Conservation (phyloP, 2,888 invertebrate species). For the Aphidoletes aphidimyza region DNA sequence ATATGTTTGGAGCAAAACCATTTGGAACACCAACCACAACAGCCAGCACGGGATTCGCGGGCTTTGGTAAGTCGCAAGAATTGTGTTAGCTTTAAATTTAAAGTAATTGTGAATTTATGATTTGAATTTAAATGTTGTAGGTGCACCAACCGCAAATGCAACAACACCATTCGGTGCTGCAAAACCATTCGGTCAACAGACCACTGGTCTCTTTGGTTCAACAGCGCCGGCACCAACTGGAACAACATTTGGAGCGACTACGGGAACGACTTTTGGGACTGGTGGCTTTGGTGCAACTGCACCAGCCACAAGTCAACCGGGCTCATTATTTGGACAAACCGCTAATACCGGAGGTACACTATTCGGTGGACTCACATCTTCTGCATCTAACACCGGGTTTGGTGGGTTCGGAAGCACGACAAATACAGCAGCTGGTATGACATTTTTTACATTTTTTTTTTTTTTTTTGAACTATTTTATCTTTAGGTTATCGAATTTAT, state of each 20-base stretch:
- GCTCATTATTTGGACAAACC: constrained; percentile 71
- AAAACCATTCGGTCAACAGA: constrained; percentile 69
- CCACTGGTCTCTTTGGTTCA: constrained; percentile 71
- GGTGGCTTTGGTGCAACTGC: constrained; percentile 64
- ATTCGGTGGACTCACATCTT: constrained; percentile 60
- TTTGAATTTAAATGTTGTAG: background rate
- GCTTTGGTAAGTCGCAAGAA: background rate
- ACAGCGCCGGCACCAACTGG: constrained; percentile 70
- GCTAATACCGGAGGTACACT: constrained; percentile 65
- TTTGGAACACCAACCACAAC: constrained; percentile 60
- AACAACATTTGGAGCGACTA: constrained; percentile 65
- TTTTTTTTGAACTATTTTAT: too few relatives aligned
- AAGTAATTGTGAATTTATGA: background rate
- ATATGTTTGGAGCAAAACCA: constrained; percentile 60
- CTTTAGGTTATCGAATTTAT: too few relatives aligned
- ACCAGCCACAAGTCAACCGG: constrained; percentile 63
- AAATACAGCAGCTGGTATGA: constrained; percentile 64
- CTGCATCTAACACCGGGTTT: constrained; percentile 63
- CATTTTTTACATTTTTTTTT: too few relatives aligned
- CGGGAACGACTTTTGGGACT: constrained; percentile 64
- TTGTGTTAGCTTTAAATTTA: background rate
- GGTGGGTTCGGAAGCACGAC: constrained; percentile 63
- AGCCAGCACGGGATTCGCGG: background rate
- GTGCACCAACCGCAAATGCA: constrained; percentile 39
- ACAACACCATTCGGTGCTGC: constrained; percentile 67